Percentiles rank a stretch among this genome's conserved stretches.
These are phyloP conservation scores for Halcyon malimbica DNA, from an alignment of 2,113 vertebrate species.

Conservation along the genomic window DNA sequence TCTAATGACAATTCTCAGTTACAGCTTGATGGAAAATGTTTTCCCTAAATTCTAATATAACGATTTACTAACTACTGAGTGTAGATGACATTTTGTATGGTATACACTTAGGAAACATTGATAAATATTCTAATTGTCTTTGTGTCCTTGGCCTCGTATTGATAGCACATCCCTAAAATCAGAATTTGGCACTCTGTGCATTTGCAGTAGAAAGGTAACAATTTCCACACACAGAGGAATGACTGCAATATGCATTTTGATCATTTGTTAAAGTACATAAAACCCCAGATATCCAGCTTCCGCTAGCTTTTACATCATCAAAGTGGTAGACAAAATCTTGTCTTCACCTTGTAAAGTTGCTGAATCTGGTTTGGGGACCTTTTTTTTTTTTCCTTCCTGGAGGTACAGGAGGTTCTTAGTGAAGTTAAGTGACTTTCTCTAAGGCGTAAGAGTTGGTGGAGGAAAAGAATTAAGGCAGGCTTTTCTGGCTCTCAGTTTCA, in stretches of 20 bases:
- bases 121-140: background rate
- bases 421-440: background rate
- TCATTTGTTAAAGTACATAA: background rate
- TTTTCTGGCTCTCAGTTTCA: background rate
- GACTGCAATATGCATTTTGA: background rate
- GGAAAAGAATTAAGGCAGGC: background rate
- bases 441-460: background rate
- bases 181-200: background rate
- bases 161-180: background rate
- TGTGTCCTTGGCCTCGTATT: accelerated
- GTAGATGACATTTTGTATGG: background rate
- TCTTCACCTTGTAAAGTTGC: background rate
- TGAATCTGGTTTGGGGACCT: background rate
- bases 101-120: background rate
- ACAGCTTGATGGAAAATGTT: background rate
- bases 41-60: background rate
- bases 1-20: background rate
- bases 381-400: background rate
- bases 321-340: background rate
- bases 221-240: background rate
- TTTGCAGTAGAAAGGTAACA: background rate
- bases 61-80: background rate
- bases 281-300: background rate
- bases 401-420: background rate
- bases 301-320: background rate